A percentile compares a stretch with the other conserved stretches of the same genome.
Evolutionary conservation across 2,888 invertebrate species (phyloP).

Genomic region (Endomychus coccineus): DNA sequence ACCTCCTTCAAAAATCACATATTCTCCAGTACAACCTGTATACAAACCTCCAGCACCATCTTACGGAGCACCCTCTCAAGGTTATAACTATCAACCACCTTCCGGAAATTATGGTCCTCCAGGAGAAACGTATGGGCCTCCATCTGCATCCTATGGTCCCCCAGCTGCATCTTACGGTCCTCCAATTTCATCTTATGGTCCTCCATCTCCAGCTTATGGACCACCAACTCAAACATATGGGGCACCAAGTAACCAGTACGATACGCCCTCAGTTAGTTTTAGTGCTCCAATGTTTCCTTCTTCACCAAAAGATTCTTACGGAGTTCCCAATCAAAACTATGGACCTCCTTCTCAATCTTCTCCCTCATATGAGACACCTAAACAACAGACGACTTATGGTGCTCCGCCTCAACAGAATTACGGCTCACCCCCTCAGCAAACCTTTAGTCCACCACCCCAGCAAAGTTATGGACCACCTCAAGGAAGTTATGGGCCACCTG

Average conservation of each 20-base stretch:
- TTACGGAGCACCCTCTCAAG: slow-evolving; percentile 22
- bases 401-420: slow-evolving; percentile 18
- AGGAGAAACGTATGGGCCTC: slow-evolving; percentile 14
- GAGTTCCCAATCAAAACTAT: slow-evolving; percentile 10
- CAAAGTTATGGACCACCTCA: slow-evolving; percentile 26
- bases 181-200: slow-evolving; percentile 19
- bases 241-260: no score
- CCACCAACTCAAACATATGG: slow-evolving; percentile 16
- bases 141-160: slow-evolving; percentile 23
- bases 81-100: slow-evolving; percentile 21
- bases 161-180: slow-evolving; percentile 14
- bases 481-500: slow-evolving; percentile 17
- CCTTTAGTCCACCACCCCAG: slow-evolving; percentile 19
- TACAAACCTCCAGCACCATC: slow-evolving; percentile 24
- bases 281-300: no score
- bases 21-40: slow-evolving; percentile 20
- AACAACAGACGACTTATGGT: slow-evolving; percentile 15
- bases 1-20: slow-evolving; percentile 22
- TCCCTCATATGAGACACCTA: slow-evolving; percentile 16
- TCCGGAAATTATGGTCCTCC: slow-evolving; percentile 24
- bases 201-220: slow-evolving; percentile 20
- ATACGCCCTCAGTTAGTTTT: no score
- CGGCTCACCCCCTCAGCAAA: slow-evolving; percentile 13
- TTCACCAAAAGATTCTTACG: slow-evolving; percentile 7
- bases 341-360: slow-evolving; percentile 16